Percentiles rank a stretch among this genome's conserved stretches.
phyloP scores from a whole-genome alignment of 2,888 invertebrate genomes.

The Blera fallax region DNA sequence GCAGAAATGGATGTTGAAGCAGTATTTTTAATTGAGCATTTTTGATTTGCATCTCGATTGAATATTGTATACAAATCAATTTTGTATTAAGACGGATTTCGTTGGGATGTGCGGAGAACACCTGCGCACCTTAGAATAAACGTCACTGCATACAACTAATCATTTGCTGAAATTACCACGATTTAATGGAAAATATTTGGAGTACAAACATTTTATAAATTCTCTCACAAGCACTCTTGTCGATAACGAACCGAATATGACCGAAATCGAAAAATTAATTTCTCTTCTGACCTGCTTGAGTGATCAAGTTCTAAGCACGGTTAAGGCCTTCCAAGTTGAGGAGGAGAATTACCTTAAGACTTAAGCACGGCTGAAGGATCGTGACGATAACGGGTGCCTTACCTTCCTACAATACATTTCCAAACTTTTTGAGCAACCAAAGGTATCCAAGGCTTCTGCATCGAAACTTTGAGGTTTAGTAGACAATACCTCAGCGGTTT shows the following conservation, averaged over 20 bases:
- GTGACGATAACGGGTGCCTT: slow-evolving; percentile 30
- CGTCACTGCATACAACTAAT: too few species aligned
- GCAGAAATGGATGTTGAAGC: too few species aligned
- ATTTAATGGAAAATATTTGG: slow-evolving; percentile 36
- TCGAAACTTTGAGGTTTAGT: not conserved
- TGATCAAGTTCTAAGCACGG: not conserved
- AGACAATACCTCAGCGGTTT: not conserved
- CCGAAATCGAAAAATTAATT: slow-evolving; percentile 22
- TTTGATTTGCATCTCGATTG: too few species aligned
- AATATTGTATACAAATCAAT: too few species aligned
- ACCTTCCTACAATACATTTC: slow-evolving; percentile 23
- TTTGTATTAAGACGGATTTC: too few species aligned
- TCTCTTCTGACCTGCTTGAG: slow-evolving; percentile 22
- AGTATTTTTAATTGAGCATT: too few species aligned
- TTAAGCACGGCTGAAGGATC: not conserved
- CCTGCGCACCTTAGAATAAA: too few species aligned
- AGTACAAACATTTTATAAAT: slow-evolving; percentile 21
- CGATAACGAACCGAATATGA: not conserved
- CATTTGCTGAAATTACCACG: not conserved
- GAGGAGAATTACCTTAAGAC: slow-evolving; percentile 24
- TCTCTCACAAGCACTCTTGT: not conserved
- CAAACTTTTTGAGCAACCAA: not conserved
- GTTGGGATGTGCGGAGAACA: too few species aligned
- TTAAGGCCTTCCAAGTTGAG: slow-evolving; percentile 4
- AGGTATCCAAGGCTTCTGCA: not conserved